Base-by-base conservation (phyloP, 2,888 invertebrate species). In the Hoplodrina blanda region DNA sequence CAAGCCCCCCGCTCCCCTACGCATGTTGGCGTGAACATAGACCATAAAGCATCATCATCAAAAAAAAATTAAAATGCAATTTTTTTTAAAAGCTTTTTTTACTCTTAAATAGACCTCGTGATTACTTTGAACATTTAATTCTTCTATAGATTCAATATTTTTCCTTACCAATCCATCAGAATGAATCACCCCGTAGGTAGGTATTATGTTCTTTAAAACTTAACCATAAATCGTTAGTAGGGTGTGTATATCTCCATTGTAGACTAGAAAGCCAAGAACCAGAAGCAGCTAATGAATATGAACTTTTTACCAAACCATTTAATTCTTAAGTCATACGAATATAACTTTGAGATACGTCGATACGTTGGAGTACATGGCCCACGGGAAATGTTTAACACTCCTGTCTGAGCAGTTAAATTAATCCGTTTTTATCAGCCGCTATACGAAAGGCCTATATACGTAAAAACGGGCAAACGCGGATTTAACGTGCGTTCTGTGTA, bases 341-440 rank as follows among this genome's bases (percentile, higher is more conserved):
- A n/a, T 46, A 37, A n/a, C 30, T 33, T 33, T 55, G 15, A 55
- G n/a, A 57, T 30, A 33, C 19, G 17, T 25, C 19, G 15, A 37
- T 44, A 59, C 4, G 15, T 4, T 41, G 20, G 0, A 52, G 15
- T 44, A 53, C 55, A 33, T 61, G 50, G 25, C 75, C 17, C 57
- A 20, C n/a, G 59, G 64, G 71, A 59, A 64, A 67, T 78, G 37
- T 64, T 64, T 44, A 52, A 25, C n/a, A 59, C n/a, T 46, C 44
- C 65, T 37, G 46, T 15, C 55, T 62, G 63, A 17, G 19, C 52
- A 52, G 37, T 56, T 46, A 37, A 52, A 19, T 30, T 55, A 71
- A 74, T 78, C 63, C 61, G 54, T 66, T 78, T 75, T 78, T 78
- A 78, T 78, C 71, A 75, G 66, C 41, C 54, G 37, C n/a, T 19